A percentile compares a stretch with the other conserved stretches of the same genome.
Conservation (phyloP, 2,888 invertebrate species). For the Argyra leucocephala region DNA sequence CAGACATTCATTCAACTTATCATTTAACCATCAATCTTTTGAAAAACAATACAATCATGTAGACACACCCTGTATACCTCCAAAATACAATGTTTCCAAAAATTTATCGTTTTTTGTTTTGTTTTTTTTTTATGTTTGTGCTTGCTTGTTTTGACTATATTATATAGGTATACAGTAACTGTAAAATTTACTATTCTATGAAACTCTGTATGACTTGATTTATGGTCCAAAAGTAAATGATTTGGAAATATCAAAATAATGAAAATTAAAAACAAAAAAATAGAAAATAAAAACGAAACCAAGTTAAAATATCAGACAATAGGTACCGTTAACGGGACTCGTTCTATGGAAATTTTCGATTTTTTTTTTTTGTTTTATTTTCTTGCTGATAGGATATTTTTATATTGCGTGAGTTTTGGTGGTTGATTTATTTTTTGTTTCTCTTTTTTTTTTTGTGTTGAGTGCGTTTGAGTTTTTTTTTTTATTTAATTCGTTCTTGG, state of each 20-base stretch:
- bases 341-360: not conserved
- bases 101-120: no score
- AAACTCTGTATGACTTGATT: not conserved
- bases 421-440: not conserved
- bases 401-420: not conserved
- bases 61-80: no score
- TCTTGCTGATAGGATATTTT: not conserved
- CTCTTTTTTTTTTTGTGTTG: not conserved
- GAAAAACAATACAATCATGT: no score
- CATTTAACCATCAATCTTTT: no score
- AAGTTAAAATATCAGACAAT: not conserved
- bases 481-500: not conserved
- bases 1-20: no score
- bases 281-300: not conserved
- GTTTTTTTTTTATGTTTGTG: no score
- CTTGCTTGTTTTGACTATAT: no score
- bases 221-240: slow-evolving; percentile 6
- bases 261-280: not conserved
- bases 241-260: slow-evolving; percentile 9
- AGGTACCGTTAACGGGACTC: not conserved
- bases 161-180: no score
- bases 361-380: not conserved
- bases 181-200: no score
- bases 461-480: not conserved
- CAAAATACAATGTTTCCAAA: no score